These are phyloP conservation scores for Lacerta agilis DNA, from an alignment of 2,797 vertebrate genomes.

Conservation along the genomic window DNA sequence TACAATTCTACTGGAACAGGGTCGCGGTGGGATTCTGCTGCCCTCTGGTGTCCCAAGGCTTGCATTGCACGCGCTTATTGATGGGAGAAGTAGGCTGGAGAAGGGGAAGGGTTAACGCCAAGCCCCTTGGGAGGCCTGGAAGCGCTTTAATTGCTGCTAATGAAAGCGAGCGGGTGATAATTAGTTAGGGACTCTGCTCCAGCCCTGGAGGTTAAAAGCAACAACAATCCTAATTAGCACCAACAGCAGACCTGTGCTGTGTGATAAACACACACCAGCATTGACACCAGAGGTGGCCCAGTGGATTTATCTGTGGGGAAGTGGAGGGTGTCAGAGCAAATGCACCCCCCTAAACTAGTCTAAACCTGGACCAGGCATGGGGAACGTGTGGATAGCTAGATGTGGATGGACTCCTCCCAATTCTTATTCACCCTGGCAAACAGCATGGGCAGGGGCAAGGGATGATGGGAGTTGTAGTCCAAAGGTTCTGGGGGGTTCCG, in stretches of 20 bases:
- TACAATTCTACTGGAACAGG: too few species aligned
- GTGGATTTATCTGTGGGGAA: neutral
- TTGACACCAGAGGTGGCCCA: neutral
- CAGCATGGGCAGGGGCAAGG: too few species aligned
- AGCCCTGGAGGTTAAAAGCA: neutral
- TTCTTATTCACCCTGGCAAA: neutral
- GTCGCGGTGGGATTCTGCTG: neutral
- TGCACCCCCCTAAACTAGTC: too few species aligned
- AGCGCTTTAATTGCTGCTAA: neutral
- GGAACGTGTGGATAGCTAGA: too few species aligned
- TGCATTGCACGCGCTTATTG: neutral
- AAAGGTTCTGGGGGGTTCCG: too few species aligned
- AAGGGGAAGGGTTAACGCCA: neutral
- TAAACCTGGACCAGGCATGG: too few species aligned
- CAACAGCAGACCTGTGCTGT: neutral
- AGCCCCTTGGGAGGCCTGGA: neutral
- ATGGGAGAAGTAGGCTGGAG: too few species aligned
- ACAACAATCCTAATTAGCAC: neutral
- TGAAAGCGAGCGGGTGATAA: conserved; percentile 13
- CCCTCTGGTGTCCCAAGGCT: neutral
- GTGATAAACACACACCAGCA: neutral
- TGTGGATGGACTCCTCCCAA: neutral
- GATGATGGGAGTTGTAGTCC: too few species aligned
- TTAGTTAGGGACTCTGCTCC: neutral
- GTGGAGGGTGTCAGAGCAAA: neutral